Evolutionary conservation across 2,113 vertebrate species (phyloP).

Genomic region (Oreochromis aureus): DNA sequence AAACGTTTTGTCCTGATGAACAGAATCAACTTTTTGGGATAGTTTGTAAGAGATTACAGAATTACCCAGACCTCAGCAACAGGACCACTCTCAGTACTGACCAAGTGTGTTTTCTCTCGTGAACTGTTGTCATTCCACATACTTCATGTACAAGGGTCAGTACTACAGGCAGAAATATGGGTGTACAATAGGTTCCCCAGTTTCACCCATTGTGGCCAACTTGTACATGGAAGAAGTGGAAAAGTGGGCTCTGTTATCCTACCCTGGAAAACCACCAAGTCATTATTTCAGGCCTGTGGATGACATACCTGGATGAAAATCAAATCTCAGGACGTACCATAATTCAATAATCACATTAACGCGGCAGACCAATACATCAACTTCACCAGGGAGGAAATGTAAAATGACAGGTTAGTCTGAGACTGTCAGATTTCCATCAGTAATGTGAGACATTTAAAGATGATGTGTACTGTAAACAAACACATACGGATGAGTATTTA

Average conservation of each 20-base stretch:
- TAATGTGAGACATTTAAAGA: not conserved
- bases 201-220: not conserved
- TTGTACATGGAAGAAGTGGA: not conserved
- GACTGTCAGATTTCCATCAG: not conserved
- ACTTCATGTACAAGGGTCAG: not conserved
- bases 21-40: not conserved
- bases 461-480: not conserved
- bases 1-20: accelerated
- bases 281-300: not conserved
- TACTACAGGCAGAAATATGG: not conserved
- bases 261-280: not conserved
- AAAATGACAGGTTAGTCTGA: not conserved
- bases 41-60: not conserved
- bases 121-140: not conserved
- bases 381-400: not conserved
- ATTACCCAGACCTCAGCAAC: not conserved
- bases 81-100: not conserved
- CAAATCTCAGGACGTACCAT: not conserved
- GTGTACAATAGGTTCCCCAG: not conserved
- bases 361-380: not conserved
- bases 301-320: not conserved
- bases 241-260: not conserved
- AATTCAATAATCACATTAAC: not conserved
- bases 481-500: not conserved
- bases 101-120: not conserved